Conservation (phyloP, 1,140 invertebrate species). For the Euwallacea similis region DNA sequence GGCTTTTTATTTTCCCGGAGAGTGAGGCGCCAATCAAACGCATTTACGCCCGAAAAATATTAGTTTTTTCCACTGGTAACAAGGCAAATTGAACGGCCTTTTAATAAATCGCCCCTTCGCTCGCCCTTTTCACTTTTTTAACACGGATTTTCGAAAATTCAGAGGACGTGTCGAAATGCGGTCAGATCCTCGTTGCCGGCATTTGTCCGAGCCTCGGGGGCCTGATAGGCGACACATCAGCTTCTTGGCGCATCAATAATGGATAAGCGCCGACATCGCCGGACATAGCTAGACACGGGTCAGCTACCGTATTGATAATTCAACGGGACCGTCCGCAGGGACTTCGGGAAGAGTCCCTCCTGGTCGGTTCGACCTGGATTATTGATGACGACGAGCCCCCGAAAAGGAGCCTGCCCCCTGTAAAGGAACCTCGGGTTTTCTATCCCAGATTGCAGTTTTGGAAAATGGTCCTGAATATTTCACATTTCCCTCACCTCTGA, state of each 20-base stretch:
- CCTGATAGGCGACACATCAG: conserved; percentile 26
- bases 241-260: conserved; percentile 36
- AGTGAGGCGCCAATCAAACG: background rate
- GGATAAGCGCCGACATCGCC: conserved; percentile 29
- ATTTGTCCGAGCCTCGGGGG: conserved; percentile 18
- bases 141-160: too few species aligned
- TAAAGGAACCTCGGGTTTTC: conserved; percentile 25
- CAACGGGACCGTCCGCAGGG: conserved; percentile 22
- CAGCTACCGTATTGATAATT: conserved; percentile 31
- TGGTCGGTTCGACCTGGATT: conserved; percentile 28
- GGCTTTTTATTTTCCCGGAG: conserved; percentile 13
- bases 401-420: background rate
- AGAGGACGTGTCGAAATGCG: background rate
- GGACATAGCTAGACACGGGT: conserved; percentile 29
- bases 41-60: background rate
- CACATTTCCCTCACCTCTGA: too few species aligned
- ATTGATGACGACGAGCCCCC: conserved; percentile 14
- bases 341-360: conserved; percentile 35
- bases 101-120: background rate
- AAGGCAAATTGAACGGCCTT: background rate
- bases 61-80: background rate
- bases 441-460: background rate
- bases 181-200: background rate
- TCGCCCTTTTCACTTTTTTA: too few species aligned
- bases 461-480: too few species aligned